Evolutionary conservation across 37 sponge, comb jelly and placozoan genomes (phyloP), one percentile per base, ranked within the genome.

Genomic region (Hormiphora californensis): DNA sequence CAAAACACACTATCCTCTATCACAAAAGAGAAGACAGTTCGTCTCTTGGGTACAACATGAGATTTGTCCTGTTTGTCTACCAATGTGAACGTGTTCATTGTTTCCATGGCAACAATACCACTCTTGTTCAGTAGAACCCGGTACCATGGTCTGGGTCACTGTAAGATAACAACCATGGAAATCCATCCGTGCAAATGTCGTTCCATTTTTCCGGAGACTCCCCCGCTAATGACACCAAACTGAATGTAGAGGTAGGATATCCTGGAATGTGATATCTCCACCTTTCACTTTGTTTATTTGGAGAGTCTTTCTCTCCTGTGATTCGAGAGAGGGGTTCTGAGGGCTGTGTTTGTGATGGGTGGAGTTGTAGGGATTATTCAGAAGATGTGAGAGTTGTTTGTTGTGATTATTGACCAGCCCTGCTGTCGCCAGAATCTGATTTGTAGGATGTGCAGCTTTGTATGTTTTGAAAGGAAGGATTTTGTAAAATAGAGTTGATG

Each of bases 61-160:
- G 43, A 43, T 3, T n/a, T 41, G 43, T 73, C 81, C 40, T 40
- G 8, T 41, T 73, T 46, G 43, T 73, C 81, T 3, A 73, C 81
- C 4, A 73, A n/a, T 43, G 81, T 73, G 22, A 73, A 73, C 17
- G 81, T 73, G 43, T 73, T 73, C 1, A 73, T 43, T 1, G 81
- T 43, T 46, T 73, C 81, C 81, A 73, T 73, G 1, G 81, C 81
- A 33, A 73, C 81, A 73, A 73, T 73, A 4, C 81, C 81, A 73
- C 44, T 27, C 23, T 73, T 73, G 28, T 30, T 39, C 3, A 73
- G 23, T 3, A 73, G 81, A 2, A 46, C 11, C 1, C 46, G 81
- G 22, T 46, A 73, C 9, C 4, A 43, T 40, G 81, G n/a, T 73
- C 23, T 73, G 40, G 38, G 81, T 73, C 9, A 73, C 81, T 27